These are phyloP conservation scores for Bombus sylvicola DNA, from an alignment of 1,140 invertebrate genomes.

Conservation along the genomic window DNA sequence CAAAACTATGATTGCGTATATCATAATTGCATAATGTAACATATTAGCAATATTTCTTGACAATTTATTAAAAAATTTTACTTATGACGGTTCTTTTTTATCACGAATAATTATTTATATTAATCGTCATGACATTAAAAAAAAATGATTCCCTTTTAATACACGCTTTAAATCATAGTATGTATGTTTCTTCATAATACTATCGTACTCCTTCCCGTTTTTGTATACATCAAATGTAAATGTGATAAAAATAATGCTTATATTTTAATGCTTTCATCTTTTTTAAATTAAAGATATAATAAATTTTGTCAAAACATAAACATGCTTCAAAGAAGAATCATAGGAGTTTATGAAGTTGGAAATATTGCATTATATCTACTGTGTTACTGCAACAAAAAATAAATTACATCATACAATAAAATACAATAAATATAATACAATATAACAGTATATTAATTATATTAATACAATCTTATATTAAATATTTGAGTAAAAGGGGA, in stretches of 20 bases:
- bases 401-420: not conserved
- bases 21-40: slow-evolving; percentile 51
- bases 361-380: not conserved
- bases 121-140: slow-evolving; percentile 12
- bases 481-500: not conserved
- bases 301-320: not conserved
- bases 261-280: slow-evolving; percentile 14
- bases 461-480: not conserved
- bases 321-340: not conserved
- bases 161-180: slow-evolving; percentile 39
- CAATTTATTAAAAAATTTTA: slow-evolving; percentile 46
- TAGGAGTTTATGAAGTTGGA: not conserved
- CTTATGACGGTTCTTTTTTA: slow-evolving; percentile 51
- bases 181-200: slow-evolving; percentile 57
- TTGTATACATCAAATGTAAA: slow-evolving; percentile 71
- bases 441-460: not conserved
- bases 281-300: not conserved
- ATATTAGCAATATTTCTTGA: slow-evolving; percentile 45
- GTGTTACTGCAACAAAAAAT: not conserved
- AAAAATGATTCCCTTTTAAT: slow-evolving; percentile 27
- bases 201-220: slow-evolving; percentile 66
- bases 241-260: slow-evolving; percentile 44
- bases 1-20: slow-evolving; percentile 31
- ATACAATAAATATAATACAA: not conserved
- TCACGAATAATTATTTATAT: slow-evolving; percentile 52